Evolutionary conservation across 2,797 vertebrate genomes (phyloP).

Genomic region (Enteromius thamalakanensis): DNA sequence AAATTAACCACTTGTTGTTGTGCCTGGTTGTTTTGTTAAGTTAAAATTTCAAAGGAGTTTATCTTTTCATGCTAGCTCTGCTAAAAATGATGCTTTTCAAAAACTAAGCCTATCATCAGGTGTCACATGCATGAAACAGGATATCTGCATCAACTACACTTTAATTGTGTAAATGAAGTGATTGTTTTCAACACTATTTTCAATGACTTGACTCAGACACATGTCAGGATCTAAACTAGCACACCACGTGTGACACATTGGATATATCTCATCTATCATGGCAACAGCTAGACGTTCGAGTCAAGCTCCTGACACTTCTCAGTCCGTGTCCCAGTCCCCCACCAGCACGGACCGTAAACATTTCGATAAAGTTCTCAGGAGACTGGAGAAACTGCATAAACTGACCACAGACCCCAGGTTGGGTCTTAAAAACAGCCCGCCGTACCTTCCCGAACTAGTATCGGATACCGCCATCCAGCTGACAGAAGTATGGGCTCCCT

Average conservation of each 20-base stretch:
- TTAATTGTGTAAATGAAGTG: constrained; percentile 25
- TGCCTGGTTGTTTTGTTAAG: not conserved
- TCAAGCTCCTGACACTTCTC: constrained; percentile 30
- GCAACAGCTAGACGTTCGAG: constrained; percentile 63
- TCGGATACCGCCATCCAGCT: constrained; percentile 69
- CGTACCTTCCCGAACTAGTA: constrained; percentile 81
- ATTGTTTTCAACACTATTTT: constrained; percentile 11
- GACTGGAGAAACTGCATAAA: constrained; percentile 74
- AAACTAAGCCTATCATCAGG: not conserved
- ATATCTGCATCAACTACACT: not conserved
- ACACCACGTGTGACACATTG: constrained; percentile 40
- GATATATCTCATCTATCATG: constrained; percentile 61
- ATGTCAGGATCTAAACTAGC: constrained; percentile 20
- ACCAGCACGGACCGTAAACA: constrained; percentile 64
- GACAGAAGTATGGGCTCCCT: constrained; percentile 73
- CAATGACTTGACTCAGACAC: constrained; percentile 12
- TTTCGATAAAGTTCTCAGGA: constrained; percentile 74
- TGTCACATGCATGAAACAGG: not conserved
- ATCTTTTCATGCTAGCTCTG: not conserved
- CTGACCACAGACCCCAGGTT: constrained; percentile 76
- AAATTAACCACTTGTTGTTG: not conserved
- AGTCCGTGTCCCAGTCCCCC: constrained; percentile 49
- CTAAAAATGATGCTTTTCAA: not conserved
- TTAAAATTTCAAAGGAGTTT: not conserved
- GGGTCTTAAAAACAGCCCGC: constrained; percentile 79